Percentiles rank a stretch among this genome's conserved stretches.
phyloP scores from a whole-genome alignment of 2,797 vertebrate genomes.

The Enteromius trimaculatus region DNA sequence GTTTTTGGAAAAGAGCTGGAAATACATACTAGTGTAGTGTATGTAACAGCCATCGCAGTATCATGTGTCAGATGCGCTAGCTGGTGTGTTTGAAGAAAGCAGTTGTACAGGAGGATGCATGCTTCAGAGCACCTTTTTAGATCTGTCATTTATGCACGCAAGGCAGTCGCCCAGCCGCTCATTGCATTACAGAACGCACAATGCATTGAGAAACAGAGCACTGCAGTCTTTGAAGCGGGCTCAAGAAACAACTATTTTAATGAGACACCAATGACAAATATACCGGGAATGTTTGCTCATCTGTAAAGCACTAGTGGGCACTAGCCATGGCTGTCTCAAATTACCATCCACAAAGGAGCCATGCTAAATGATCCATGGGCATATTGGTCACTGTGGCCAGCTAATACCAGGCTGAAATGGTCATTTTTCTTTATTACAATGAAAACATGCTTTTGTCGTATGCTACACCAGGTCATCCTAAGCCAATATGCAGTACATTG shows the following conservation, averaged over 20 bases:
- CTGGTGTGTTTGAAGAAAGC: constrained; percentile 20
- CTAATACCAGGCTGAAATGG: constrained; percentile 16
- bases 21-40: background rate
- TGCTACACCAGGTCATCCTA: constrained; percentile 5
- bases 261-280: constrained; percentile 44
- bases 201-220: constrained; percentile 8
- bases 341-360: constrained; percentile 17
- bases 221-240: constrained; percentile 20
- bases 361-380: constrained; percentile 34
- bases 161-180: constrained; percentile 1
- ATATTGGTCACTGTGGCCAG: constrained; percentile 24
- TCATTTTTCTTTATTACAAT: constrained; percentile 27
- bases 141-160: constrained; percentile 19
- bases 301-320: constrained; percentile 29
- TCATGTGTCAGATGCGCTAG: background rate
- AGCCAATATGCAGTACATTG: constrained; percentile 26
- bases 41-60: constrained; percentile 2
- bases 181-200: constrained; percentile 1
- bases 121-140: constrained; percentile 31
- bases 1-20: background rate
- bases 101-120: background rate
- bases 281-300: constrained; percentile 18
- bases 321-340: constrained; percentile 17
- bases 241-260: constrained; percentile 32
- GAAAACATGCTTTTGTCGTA: background rate